Evolutionary conservation across 1,140 invertebrate genomes (phyloP).

Genomic region (Drosophila nikananu): DNA sequence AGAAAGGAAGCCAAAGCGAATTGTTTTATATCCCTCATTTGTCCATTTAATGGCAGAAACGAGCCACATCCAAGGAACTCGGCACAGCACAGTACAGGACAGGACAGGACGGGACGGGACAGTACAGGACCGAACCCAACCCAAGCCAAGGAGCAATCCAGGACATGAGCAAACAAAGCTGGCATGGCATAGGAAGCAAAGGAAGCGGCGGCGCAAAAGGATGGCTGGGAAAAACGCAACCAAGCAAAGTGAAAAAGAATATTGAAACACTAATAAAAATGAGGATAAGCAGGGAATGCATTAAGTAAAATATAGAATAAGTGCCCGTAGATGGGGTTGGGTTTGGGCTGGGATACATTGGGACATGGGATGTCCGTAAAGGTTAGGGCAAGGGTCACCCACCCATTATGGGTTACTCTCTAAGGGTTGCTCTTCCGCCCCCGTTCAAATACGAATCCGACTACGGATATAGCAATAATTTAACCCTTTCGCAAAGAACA

Average conservation of each 20-base stretch:
- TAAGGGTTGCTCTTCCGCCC: constrained; percentile 48
- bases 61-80: constrained; percentile 61
- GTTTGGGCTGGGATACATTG: constrained; percentile 1
- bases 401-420: constrained; percentile 25
- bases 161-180: constrained; percentile 54
- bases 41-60: constrained; percentile 85
- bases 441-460: constrained; percentile 36
- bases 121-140: constrained; percentile 17
- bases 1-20: constrained; percentile 80
- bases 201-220: constrained; percentile 26
- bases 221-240: constrained; percentile 73
- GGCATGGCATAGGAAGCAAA: constrained; percentile 12
- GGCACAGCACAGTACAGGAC: constrained; percentile 1
- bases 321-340: constrained; percentile 40
- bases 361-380: constrained; percentile 21
- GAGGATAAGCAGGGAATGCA: constrained; percentile 83
- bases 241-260: constrained; percentile 82
- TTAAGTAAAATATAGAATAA: constrained; percentile 84
- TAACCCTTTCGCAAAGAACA: constrained; percentile 63
- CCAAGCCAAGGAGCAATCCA: constrained; percentile 46
- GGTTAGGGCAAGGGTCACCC: constrained; percentile 23
- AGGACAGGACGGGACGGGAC: background rate
- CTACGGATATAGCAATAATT: constrained; percentile 79
- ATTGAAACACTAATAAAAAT: constrained; percentile 84
- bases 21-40: constrained; percentile 85